Evolutionary conservation across 2,888 invertebrate species (phyloP).

Genomic region (Thereva nobilitata): DNA sequence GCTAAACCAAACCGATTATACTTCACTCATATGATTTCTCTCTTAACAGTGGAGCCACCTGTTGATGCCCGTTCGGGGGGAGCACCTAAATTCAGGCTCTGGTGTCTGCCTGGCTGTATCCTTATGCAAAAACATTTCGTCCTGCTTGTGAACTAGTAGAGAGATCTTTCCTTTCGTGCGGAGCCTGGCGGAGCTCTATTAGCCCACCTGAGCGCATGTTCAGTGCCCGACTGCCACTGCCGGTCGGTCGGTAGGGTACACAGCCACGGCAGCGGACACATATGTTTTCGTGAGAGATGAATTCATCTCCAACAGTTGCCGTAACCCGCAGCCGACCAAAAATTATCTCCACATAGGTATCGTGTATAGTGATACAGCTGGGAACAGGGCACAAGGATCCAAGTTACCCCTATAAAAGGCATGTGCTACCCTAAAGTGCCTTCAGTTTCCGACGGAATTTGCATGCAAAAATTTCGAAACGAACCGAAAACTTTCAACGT

Average conservation of each 20-base stretch:
- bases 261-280: constrained; percentile 12
- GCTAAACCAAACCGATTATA: constrained; percentile 34
- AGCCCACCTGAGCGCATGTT: constrained; percentile 39
- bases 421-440: constrained; percentile 46
- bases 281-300: constrained; percentile 36
- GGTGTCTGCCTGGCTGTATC: no score
- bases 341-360: constrained; percentile 35
- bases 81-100: constrained; percentile 29
- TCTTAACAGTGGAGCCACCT: constrained; percentile 29
- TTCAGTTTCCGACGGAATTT: constrained; percentile 49
- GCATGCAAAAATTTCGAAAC: constrained; percentile 47
- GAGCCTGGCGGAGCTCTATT: constrained; percentile 9
- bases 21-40: constrained; percentile 35
- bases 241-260: constrained; percentile 26
- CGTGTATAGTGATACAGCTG: constrained; percentile 17
- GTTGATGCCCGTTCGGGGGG: constrained; percentile 3
- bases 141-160: constrained; percentile 21
- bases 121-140: constrained; percentile 29
- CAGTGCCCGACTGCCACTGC: constrained; percentile 24
- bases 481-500: constrained; percentile 10
- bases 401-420: constrained; percentile 47
- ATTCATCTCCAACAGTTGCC: constrained; percentile 29
- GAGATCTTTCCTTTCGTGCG: constrained; percentile 11
- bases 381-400: constrained; percentile 14
- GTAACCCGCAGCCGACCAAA: constrained; percentile 40